Conservation (phyloP, 2,797 vertebrate genomes). For the Scolopax rusticola region DNA sequence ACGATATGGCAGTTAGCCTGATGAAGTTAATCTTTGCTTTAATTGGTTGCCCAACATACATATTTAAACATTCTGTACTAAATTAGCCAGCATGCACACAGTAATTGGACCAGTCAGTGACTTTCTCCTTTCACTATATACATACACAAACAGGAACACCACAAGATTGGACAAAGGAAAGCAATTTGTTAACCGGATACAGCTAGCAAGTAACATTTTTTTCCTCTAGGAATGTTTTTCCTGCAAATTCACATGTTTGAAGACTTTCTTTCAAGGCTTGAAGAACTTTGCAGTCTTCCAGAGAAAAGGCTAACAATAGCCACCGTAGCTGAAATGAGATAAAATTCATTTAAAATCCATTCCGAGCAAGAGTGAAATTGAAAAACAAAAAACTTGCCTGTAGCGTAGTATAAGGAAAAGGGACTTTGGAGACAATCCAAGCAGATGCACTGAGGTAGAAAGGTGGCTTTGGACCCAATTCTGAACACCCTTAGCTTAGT, state of each 20-base stretch:
- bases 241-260: constrained; percentile 33
- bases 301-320: constrained; percentile 59
- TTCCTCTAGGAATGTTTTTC: constrained; percentile 63
- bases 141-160: constrained; percentile 63
- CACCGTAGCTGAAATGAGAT: constrained; percentile 72
- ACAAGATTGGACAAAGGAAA: constrained; percentile 62
- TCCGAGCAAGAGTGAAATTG: constrained; percentile 1
- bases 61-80: constrained; percentile 52
- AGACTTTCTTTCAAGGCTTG: constrained; percentile 55
- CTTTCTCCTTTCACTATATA: constrained; percentile 61
- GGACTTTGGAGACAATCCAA: neutral
- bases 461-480: neutral
- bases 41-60: constrained; percentile 61
- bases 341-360: constrained; percentile 62
- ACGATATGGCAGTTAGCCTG: constrained; percentile 24
- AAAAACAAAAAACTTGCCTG: neutral
- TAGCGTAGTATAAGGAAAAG: neutral
- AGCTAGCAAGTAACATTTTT: constrained; percentile 53
- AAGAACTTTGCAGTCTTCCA: constrained; percentile 51
- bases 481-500: neutral
- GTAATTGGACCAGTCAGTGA: constrained; percentile 52
- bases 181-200: constrained; percentile 63
- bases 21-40: constrained; percentile 65
- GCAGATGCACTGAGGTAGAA: neutral
- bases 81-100: constrained; percentile 60